Conservation (phyloP, 2,113 vertebrate species). For the Rhodinocichla rosea region DNA sequence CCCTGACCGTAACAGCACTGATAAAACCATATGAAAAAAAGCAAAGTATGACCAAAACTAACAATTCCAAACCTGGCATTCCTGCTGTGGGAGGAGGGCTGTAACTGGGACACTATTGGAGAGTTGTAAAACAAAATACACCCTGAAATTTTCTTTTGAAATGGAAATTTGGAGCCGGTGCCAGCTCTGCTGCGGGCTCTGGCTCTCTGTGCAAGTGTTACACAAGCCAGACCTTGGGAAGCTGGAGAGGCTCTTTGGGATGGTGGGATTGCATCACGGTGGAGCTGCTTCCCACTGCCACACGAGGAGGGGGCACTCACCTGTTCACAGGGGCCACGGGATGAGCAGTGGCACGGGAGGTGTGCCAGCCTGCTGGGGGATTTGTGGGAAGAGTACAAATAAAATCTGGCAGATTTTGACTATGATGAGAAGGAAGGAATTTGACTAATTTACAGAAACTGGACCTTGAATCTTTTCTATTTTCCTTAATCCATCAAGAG, state of each 20-base stretch:
- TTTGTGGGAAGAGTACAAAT: background rate
- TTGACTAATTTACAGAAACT: background rate
- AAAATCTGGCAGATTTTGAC: background rate
- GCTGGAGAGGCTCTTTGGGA: background rate
- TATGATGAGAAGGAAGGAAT: background rate
- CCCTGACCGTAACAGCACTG: background rate
- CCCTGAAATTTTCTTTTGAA: constrained; percentile 13
- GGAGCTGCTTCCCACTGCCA: background rate
- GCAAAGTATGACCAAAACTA: background rate
- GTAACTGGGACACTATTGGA: background rate
- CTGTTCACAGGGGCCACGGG: fast-evolving
- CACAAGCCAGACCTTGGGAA: constrained; percentile 36
- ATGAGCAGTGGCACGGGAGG: fast-evolving
- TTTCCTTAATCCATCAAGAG: background rate
- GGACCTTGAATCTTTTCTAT: background rate
- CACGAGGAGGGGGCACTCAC: background rate
- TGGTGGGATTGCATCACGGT: background rate
- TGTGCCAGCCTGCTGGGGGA: background rate
- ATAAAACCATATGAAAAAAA: background rate
- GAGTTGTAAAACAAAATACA: background rate
- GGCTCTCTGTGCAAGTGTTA: background rate
- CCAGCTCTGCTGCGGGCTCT: constrained; percentile 3
- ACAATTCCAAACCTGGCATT: background rate
- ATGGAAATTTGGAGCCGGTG: constrained; percentile 19
- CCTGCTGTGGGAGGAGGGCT: background rate